A percentile compares a stretch with the other conserved stretches of the same genome.
Conservation (phyloP, 2,113 vertebrate genomes). For the Malurus melanocephalus region DNA sequence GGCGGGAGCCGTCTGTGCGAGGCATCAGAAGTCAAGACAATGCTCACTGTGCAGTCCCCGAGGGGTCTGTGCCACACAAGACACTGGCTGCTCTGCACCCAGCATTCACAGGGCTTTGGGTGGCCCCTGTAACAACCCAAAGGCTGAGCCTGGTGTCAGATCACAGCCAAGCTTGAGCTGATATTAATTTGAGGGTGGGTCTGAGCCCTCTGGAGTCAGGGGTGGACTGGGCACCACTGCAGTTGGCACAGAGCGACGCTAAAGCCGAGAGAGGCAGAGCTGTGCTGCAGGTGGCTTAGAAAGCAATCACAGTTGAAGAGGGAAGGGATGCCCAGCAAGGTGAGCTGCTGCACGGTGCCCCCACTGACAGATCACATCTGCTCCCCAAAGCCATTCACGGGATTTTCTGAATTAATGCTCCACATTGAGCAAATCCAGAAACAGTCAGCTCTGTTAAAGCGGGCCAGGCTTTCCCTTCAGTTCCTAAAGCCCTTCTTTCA, state of each 20-base stretch:
- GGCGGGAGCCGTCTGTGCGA: not conserved
- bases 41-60: accelerated
- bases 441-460: not conserved
- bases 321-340: not conserved
- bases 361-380: not conserved
- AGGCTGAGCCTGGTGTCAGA: not conserved
- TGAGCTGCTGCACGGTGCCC: not conserved
- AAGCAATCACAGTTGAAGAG: not conserved
- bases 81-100: not conserved
- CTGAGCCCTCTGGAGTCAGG: accelerated
- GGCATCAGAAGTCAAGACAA: not conserved
- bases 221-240: not conserved
- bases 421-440: not conserved
- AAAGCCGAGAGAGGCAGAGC: not conserved
- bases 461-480: not conserved
- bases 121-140: not conserved
- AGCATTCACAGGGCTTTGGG: accelerated
- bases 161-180: accelerated
- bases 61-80: not conserved
- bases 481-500: not conserved
- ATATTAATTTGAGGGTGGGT: no score
- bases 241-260: not conserved
- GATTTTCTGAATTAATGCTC: conserved; percentile 35
- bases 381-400: not conserved
- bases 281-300: not conserved